These are phyloP conservation scores for Bos javanicus DNA, from an alignment of 2,113 vertebrate genomes.

Conservation along the genomic window DNA sequence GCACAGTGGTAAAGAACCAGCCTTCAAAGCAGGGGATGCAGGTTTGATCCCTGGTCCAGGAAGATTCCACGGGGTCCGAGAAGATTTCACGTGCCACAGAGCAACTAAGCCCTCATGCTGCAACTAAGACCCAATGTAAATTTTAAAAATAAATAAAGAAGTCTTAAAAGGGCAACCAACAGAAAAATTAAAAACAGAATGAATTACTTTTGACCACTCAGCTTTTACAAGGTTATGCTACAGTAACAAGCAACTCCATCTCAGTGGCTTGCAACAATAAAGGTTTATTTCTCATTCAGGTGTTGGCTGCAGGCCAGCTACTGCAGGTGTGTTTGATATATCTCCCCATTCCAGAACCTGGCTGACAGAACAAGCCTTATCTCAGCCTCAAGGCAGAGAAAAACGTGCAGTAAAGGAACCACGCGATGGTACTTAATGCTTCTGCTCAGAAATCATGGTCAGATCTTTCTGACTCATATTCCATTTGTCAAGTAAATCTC, in stretches of 20 bases:
- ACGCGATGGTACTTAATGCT: neutral
- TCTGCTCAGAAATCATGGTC: neutral
- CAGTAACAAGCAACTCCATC: neutral
- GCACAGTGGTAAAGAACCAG: neutral
- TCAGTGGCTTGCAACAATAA: neutral
- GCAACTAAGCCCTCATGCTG: neutral
- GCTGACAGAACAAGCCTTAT: neutral
- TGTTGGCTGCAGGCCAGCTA: neutral
- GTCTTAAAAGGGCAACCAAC: neutral
- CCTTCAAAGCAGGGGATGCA: neutral
- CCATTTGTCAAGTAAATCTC: conserved; percentile 14
- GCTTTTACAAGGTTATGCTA: neutral
- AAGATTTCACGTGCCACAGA: neutral
- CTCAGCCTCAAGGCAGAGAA: neutral
- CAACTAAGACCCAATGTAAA: neutral
- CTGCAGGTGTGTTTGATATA: neutral
- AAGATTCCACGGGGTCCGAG: neutral
- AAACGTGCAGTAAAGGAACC: neutral
- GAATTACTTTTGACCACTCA: neutral
- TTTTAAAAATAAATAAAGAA: neutral
- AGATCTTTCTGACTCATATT: neutral
- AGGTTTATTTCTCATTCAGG: neutral
- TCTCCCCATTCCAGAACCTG: neutral
- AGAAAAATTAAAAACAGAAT: neutral
- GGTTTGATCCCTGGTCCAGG: neutral